A percentile compares a stretch with the other conserved stretches of the same genome.
Evolutionary conservation across 2,113 vertebrate species (phyloP).

Genomic region (Aepyceros melampus): DNA sequence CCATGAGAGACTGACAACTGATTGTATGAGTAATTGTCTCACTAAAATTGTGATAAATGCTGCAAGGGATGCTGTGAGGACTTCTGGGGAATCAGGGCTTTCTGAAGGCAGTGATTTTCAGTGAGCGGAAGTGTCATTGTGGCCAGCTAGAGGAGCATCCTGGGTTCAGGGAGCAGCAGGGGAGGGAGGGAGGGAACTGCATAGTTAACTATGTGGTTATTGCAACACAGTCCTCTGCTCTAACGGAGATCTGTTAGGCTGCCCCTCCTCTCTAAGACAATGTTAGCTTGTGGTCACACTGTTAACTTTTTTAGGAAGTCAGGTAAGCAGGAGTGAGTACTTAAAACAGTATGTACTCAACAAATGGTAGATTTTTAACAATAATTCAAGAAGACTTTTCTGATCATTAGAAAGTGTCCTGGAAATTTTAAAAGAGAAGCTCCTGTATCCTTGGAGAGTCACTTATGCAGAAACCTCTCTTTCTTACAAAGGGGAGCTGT

Average conservation of each 20-base stretch:
- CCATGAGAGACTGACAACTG: not conserved
- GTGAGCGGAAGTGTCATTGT: not conserved
- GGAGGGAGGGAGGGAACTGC: not conserved
- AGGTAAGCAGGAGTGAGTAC: not conserved
- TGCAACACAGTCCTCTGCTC: fast-evolving
- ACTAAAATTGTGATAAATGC: not conserved
- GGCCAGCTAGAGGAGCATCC: not conserved
- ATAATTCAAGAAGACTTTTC: not conserved
- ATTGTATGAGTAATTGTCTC: not conserved
- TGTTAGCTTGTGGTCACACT: not conserved
- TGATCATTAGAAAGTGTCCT: not conserved
- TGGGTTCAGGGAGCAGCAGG: not conserved
- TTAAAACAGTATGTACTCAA: not conserved
- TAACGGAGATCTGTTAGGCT: fast-evolving
- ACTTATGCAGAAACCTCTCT: not conserved
- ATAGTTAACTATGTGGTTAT: fast-evolving
- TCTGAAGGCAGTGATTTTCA: not conserved
- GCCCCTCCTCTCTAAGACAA: not conserved
- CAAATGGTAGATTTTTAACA: not conserved
- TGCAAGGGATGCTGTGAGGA: not conserved
- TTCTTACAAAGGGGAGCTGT: not conserved
- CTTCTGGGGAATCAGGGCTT: not conserved
- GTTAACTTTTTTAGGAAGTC: not conserved
- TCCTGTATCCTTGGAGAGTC: not conserved
- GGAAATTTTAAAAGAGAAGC: not conserved